Conservation (phyloP, 2,888 invertebrate genomes). For the Dolomedes plantarius region DNA sequence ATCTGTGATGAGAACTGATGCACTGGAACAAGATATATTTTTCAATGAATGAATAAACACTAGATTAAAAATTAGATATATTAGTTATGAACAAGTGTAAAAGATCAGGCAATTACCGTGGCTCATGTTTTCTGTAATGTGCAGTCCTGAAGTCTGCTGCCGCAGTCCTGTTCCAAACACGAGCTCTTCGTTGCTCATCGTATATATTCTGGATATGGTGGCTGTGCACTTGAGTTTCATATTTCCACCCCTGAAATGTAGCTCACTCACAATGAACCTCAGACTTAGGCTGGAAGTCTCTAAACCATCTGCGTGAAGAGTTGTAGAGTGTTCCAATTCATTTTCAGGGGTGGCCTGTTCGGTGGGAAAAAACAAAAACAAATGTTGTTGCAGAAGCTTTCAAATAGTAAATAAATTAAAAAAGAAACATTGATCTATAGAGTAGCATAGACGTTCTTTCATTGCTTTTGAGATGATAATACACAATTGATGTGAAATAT, state of each 20-base stretch:
- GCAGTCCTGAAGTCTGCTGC: slow-evolving; percentile 56
- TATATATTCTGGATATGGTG: slow-evolving; percentile 69
- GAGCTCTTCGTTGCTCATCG: slow-evolving; percentile 72
- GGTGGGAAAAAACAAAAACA: background rate
- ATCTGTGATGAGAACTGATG: too few species aligned
- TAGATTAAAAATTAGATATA: too few species aligned
- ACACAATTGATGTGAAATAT: too few species aligned
- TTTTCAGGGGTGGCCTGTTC: slow-evolving; percentile 63
- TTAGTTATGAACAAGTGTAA: too few species aligned
- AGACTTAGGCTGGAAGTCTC: slow-evolving; percentile 72
- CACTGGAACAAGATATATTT: too few species aligned
- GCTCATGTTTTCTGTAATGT: slow-evolving; percentile 70
- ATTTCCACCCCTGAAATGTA: slow-evolving; percentile 68
- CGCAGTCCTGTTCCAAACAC: slow-evolving; percentile 62
- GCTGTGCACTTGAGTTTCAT: slow-evolving; percentile 72
- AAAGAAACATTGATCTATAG: too few species aligned
- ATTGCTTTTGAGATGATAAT: too few species aligned
- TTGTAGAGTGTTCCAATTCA: slow-evolving; percentile 70
- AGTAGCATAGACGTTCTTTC: too few species aligned
- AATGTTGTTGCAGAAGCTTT: background rate
- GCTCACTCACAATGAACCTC: slow-evolving; percentile 66
- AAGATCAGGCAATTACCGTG: too few species aligned
- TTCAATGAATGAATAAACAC: too few species aligned
- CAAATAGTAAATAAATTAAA: too few species aligned
- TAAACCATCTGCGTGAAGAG: slow-evolving; percentile 72